Evolutionary conservation across 2,888 invertebrate genomes (phyloP), one percentile per base, ranked within the genome.

Genomic region (Quadroppia sp.): DNA sequence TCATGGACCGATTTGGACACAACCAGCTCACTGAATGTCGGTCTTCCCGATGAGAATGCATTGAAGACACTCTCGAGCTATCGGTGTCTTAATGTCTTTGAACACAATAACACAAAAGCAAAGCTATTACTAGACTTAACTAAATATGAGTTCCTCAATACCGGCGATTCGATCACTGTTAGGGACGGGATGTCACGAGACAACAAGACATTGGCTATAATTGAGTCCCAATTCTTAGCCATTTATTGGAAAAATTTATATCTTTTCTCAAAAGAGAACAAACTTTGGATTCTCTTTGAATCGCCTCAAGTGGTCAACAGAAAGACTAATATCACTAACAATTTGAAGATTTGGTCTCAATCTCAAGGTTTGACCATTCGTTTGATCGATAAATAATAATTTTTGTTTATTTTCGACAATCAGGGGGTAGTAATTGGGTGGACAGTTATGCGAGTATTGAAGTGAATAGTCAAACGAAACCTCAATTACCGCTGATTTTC

Each of bases 341-440:
- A 1, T 32, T 1, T 64, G 15, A 45, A 9, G 36, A 36, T 36
- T 36, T 1, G 3, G 20, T 23, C 69, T 7, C 1, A 2, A 4
- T 69, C 69, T 45, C 69, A 69, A 45, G 69, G 69, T 69, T 15
- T 69, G 69, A 28, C 28, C 36, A 36, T 30, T 36, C 2, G 1
- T 64, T 17, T 20, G 11, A 30, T 59, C 2, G 25, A 11, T 28
- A n/a, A n/a, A n/a, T n/a, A n/a, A n/a, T n/a, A 48, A 48, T 48
- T 9, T 9, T 4, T 59, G 15, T 28, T 30, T n/a, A 20, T 64
- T 11, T 20, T 2, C 36, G 28, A 4, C 13, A 67, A 11, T 25
- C 9, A 69, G 69, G 69, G 6, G 45, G 42, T 20, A 25, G 15
- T 36, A 28, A 45, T 15, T 3, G 1, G 13, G 17, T 23, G 9